Evolutionary conservation across 2,113 vertebrate species (phyloP).

Genomic region (Amazona vittata): DNA sequence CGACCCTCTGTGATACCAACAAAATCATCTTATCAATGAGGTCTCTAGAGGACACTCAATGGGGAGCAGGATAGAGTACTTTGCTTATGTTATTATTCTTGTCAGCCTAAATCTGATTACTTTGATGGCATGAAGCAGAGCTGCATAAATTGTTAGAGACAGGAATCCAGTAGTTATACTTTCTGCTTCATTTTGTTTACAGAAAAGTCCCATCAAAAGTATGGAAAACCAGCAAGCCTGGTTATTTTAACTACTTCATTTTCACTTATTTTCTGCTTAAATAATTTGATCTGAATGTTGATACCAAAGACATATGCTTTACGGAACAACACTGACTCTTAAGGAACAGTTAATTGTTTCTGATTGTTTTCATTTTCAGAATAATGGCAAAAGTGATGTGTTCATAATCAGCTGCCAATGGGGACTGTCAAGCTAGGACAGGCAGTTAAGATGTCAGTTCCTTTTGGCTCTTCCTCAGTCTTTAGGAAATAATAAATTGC

Average conservation of each 20-base stretch:
- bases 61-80: not conserved
- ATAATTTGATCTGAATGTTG: not conserved
- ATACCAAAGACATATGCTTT: not conserved
- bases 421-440: not conserved
- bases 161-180: not conserved
- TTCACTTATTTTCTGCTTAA: not conserved
- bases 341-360: not conserved
- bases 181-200: not conserved
- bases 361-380: not conserved
- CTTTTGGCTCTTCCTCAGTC: not conserved
- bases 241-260: not conserved
- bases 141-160: not conserved
- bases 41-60: not conserved
- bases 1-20: fast-evolving
- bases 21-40: not conserved
- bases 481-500: not conserved
- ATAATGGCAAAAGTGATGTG: not conserved
- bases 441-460: not conserved
- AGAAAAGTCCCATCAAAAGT: not conserved
- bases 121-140: not conserved
- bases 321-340: not conserved
- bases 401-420: not conserved
- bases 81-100: not conserved
- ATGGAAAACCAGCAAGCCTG: not conserved
- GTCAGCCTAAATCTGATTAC: not conserved